Evolutionary conservation across 2,888 invertebrate genomes (phyloP).

Genomic region (Meloe dianella): DNA sequence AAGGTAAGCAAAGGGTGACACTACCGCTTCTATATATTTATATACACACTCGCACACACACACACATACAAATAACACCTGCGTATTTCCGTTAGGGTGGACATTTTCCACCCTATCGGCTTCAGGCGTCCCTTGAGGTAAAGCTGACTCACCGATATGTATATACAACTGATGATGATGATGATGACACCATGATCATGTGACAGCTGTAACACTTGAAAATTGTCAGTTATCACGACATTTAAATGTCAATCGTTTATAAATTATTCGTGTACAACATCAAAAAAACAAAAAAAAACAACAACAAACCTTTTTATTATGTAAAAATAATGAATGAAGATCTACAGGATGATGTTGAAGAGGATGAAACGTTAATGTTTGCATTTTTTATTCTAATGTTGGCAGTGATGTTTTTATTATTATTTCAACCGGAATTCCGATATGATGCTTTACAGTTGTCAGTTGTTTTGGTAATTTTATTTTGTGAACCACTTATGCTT

Average conservation of each 20-base stretch:
- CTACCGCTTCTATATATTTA: background rate
- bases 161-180: background rate
- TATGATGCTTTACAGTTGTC: conserved; percentile 1
- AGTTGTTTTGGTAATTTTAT: background rate
- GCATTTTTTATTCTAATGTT: background rate
- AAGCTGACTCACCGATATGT: background rate
- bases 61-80: conserved; percentile 1
- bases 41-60: too few species aligned
- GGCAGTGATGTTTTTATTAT: background rate
- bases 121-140: background rate
- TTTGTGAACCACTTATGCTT: background rate
- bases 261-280: background rate
- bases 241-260: background rate
- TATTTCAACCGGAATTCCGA: background rate
- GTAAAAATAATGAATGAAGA: background rate
- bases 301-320: too few species aligned
- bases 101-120: background rate
- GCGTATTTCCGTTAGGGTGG: background rate
- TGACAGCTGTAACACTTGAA: background rate
- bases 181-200: background rate
- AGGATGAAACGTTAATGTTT: background rate
- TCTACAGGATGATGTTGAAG: background rate
- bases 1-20: background rate
- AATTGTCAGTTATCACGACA: background rate
- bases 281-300: background rate